Percentiles rank a stretch among this genome's conserved stretches.
These are phyloP conservation scores for Astropecten irregularis DNA, from an alignment of 53 echinoderm and acorn worm genomes.

Conservation along the genomic window DNA sequence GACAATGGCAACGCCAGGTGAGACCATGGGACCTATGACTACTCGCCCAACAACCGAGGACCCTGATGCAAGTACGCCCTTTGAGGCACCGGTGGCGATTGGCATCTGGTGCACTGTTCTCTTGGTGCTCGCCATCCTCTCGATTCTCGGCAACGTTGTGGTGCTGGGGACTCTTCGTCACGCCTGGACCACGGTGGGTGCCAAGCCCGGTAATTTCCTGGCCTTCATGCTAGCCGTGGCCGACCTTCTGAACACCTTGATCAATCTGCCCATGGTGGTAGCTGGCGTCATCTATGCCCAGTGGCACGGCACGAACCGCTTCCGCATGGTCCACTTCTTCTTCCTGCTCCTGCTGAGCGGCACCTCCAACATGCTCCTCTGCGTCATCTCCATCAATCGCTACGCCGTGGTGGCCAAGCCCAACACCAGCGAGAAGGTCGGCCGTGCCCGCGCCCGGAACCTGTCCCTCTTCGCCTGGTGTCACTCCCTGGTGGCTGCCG, in stretches of 20 bases:
- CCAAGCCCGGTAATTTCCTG: conserved; percentile 52
- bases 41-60: too few species aligned
- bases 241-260: conserved; percentile 31
- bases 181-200: conserved; percentile 37
- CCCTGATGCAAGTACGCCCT: not conserved
- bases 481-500: not conserved
- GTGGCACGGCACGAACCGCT: not conserved
- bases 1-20: too few species aligned
- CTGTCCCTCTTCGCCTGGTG: conserved; percentile 37
- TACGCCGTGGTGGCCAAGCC: conserved; percentile 49
- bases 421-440: conserved; percentile 40
- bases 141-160: conserved; percentile 30
- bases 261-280: conserved; percentile 39
- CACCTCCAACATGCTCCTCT: conserved; percentile 44
- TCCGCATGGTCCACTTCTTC: conserved; percentile 48
- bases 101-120: conserved; percentile 15
- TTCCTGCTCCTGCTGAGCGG: conserved; percentile 40
- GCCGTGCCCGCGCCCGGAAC: conserved; percentile 31
- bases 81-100: too few species aligned
- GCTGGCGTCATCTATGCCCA: not conserved
- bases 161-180: conserved; percentile 37
- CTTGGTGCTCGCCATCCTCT: not conserved
- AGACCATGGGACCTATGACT: too few species aligned
- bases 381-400: conserved; percentile 47
- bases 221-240: conserved; percentile 45